phyloP scores from a whole-genome alignment of 2,888 invertebrate species.

The Lysandra coridon region DNA sequence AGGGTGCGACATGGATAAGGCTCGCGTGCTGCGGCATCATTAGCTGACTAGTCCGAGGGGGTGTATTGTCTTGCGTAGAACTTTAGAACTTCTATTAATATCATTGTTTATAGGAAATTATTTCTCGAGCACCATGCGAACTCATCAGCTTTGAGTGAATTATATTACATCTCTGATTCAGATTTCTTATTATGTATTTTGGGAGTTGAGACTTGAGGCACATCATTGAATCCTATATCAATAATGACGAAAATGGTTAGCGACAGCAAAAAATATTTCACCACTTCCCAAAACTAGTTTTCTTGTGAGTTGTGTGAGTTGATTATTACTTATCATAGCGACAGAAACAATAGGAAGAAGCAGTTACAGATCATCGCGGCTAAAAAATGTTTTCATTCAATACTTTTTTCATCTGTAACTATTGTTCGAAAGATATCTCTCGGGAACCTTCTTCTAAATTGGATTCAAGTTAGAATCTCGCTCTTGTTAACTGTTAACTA shows the following conservation, averaged over 20 bases:
- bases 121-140: conserved; percentile 54
- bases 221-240: not conserved
- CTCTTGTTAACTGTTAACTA: conserved; percentile 46
- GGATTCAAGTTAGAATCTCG: conserved; percentile 73
- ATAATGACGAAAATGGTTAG: not conserved
- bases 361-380: conserved; percentile 18
- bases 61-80: conserved; percentile 69
- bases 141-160: not conserved
- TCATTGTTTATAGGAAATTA: conserved; percentile 61
- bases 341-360: conserved; percentile 15
- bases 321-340: not conserved
- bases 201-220: not conserved
- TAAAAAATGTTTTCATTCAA: conserved; percentile 30
- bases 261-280: not conserved
- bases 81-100: conserved; percentile 57
- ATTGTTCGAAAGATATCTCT: conserved; percentile 70
- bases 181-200: not conserved
- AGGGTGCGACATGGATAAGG: conserved; percentile 51
- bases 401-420: conserved; percentile 34
- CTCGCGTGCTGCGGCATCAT: conserved; percentile 70
- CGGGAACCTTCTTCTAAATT: conserved; percentile 73
- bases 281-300: not conserved
- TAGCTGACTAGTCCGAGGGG: conserved; percentile 67
- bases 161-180: not conserved
- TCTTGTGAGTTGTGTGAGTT: not conserved